phyloP scores from a whole-genome alignment of 1,140 invertebrate species.

The Rhopalosiphum padi region DNA sequence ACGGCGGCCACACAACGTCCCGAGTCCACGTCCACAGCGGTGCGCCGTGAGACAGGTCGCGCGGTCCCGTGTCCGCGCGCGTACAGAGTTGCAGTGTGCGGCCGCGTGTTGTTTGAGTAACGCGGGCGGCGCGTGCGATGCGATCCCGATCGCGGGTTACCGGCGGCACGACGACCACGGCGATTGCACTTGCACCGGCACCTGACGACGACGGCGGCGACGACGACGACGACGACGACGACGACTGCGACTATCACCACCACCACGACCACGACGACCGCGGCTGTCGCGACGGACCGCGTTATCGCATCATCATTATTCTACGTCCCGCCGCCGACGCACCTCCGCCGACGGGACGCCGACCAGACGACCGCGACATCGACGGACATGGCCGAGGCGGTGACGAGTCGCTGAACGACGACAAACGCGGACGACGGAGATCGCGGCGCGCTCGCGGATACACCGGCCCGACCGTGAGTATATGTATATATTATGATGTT shows the following conservation, averaged over 20 bases:
- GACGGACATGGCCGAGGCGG: neutral
- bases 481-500: neutral
- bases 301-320: neutral
- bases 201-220: neutral
- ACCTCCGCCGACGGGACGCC: neutral
- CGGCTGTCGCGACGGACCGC: neutral
- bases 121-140: slow-evolving; percentile 41
- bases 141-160: slow-evolving; percentile 52
- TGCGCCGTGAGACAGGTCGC: slow-evolving; percentile 46
- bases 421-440: neutral
- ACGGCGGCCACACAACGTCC: neutral
- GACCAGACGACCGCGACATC: neutral
- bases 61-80: neutral
- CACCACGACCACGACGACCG: neutral
- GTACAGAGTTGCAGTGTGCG: neutral
- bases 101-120: slow-evolving; percentile 1
- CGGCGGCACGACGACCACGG: slow-evolving; percentile 20
- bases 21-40: slow-evolving; percentile 49
- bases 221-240: neutral
- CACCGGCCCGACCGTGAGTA: neutral
- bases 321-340: neutral
- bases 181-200: neutral
- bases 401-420: neutral
- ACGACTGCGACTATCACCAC: neutral
- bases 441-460: neutral